Evolutionary conservation across 2,888 invertebrate genomes (phyloP), one percentile per base, ranked within the genome.

Genomic region (Microctonus brassicae): DNA sequence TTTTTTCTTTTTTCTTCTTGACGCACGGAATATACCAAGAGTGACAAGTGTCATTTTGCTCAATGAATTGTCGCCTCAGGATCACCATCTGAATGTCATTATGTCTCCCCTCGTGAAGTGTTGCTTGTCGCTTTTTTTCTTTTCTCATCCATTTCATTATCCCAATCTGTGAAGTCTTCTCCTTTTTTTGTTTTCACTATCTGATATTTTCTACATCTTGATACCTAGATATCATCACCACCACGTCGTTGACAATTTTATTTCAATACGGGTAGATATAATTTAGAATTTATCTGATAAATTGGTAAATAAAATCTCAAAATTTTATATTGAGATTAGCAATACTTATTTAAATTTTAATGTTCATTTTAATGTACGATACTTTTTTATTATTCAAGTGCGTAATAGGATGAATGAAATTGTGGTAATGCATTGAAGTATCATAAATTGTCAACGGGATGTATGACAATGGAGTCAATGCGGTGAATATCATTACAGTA

Each of bases 401-500:
- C n/a, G n/a, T n/a, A n/a, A n/a, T n/a, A n/a, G 3, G 34, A 65
- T 20, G 33, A 34, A 33, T 65, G 13, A 17, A 34, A 34, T 53
- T 34, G 33, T 20, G 13, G n/a, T 39, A n/a, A 39, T 39, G 39
- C 13, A 33, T 36, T 10, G 55, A 22, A 34, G 53, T 26, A 55
- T 65, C 55, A 22, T 39, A 22, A 36, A 55, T 11, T 24, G 33
- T 24, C 22, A 11, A 33, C 36, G 65, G 22, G 53, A 55, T 55
- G 53, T 52, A 36, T 24, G 52, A 65, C 55, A 36, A 65, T 53
- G 13, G 24, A 26, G 55, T 65, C 55, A 66, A 66, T 57, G 29
- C 26, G 17, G 17, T 39, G 65, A 57, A 57, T 66, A 57, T 57
- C 36, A 66, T 66, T 66, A 55, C 24, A 9, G 22, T 17, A n/a